These are phyloP conservation scores for Suncus etruscus DNA, from an alignment of 2,113 vertebrate genomes.

Conservation along the genomic window DNA sequence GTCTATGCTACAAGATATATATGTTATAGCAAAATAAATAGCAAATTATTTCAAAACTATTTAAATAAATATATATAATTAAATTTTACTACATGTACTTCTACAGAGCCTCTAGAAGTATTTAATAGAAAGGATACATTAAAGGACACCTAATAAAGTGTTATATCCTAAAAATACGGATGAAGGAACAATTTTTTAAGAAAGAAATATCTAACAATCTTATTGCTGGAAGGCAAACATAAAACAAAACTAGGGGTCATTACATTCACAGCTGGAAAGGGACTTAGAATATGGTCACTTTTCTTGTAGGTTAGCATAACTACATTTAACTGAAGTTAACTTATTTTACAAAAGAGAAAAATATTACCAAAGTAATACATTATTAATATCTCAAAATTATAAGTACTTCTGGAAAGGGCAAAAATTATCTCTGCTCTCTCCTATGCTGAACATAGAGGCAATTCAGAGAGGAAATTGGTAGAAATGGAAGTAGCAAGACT, in stretches of 20 bases:
- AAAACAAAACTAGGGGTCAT: background rate
- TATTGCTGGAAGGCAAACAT: background rate
- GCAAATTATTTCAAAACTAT: conserved; percentile 1
- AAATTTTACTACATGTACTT: conserved; percentile 1
- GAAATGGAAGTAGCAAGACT: background rate
- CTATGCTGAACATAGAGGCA: background rate
- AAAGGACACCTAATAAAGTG: background rate
- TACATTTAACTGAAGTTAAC: background rate
- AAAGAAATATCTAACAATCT: background rate
- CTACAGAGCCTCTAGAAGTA: background rate
- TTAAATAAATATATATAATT: conserved; percentile 47
- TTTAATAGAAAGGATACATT: background rate
- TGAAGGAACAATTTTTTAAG: conserved; percentile 6
- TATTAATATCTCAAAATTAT: background rate
- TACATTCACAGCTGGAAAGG: too few species aligned
- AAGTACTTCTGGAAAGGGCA: background rate
- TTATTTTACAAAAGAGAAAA: conserved; percentile 25
- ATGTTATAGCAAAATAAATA: conserved; percentile 22
- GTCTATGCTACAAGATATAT: background rate
- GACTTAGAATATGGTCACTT: background rate
- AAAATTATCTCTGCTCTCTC: background rate
- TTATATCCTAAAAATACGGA: conserved; percentile 40
- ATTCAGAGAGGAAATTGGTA: background rate
- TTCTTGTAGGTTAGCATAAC: background rate
- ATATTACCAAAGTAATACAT: background rate